Conservation (phyloP, 2,888 invertebrate genomes). For the Petrophora chlorosata region DNA sequence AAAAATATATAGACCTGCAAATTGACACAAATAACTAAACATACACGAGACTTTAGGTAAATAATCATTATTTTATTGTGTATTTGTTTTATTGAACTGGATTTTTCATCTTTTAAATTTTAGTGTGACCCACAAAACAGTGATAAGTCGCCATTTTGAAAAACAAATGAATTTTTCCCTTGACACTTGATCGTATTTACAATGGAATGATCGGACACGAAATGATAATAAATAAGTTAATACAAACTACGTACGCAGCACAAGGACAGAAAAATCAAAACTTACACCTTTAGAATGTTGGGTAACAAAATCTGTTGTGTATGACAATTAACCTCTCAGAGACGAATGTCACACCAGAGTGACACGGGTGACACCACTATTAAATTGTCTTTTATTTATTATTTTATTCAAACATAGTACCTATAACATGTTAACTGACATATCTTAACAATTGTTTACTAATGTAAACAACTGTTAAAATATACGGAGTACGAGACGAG, state of each 20-base stretch:
- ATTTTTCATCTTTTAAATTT: not conserved
- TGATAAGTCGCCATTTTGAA: slow-evolving; percentile 42
- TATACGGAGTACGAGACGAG: no score
- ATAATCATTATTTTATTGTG: not conserved
- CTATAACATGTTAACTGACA: no score
- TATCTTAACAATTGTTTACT: no score
- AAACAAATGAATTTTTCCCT: slow-evolving; percentile 52
- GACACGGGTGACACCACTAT: no score
- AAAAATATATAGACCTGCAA: no score
- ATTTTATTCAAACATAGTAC: no score
- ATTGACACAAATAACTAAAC: no score
- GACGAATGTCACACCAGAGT: no score
- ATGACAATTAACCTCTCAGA: no score
- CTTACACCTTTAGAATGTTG: slow-evolving; percentile 55
- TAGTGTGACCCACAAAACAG: slow-evolving; percentile 58
- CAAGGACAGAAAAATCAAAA: slow-evolving; percentile 66
- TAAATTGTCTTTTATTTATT: no score
- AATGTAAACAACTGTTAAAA: no score
- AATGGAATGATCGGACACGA: slow-evolving; percentile 56
- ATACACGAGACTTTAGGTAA: no score
- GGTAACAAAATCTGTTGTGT: slow-evolving; percentile 51
- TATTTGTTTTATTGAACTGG: not conserved
- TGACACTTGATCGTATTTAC: slow-evolving; percentile 82
- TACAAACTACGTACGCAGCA: slow-evolving; percentile 66
- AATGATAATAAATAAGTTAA: slow-evolving; percentile 41